Conservation (phyloP, 2,113 vertebrate species). For the Megaceryle maxima region DNA sequence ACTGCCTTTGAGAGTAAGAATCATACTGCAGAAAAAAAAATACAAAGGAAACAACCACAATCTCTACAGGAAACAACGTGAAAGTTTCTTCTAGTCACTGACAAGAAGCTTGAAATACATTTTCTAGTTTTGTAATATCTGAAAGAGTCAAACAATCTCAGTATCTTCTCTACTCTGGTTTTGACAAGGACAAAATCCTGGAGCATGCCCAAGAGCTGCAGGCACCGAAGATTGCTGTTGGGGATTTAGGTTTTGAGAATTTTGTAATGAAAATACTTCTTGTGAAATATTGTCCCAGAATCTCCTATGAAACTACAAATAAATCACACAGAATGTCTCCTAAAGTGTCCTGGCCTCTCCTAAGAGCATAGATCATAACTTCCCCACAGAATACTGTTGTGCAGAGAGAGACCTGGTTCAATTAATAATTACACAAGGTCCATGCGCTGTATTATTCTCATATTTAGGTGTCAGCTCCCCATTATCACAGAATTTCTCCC, state of each 20-base stretch:
- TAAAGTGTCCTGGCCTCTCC: constrained; percentile 9
- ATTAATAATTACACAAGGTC: background rate
- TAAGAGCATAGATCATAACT: constrained; percentile 18
- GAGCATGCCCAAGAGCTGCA: background rate
- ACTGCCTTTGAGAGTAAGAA: background rate
- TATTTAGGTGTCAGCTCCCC: background rate
- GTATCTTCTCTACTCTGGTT: background rate
- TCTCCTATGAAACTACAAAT: constrained; percentile 3
- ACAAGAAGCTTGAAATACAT: background rate
- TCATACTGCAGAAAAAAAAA: background rate
- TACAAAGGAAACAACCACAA: background rate
- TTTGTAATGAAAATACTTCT: constrained; percentile 41
- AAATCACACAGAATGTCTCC: constrained; percentile 32
- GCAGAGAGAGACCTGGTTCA: background rate
- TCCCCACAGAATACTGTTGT: background rate
- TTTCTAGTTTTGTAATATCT: background rate
- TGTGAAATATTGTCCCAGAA: constrained; percentile 7
- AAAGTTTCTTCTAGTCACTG: background rate
- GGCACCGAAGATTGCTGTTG: background rate
- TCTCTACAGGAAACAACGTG: background rate
- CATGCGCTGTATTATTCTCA: background rate
- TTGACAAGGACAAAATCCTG: constrained; percentile 39
- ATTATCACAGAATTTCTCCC: background rate
- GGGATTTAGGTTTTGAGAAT: constrained; percentile 1
- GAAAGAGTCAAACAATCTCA: background rate